These are phyloP conservation scores for Callosobruchus maculatus DNA, from an alignment of 2,888 invertebrate genomes.

Conservation along the genomic window DNA sequence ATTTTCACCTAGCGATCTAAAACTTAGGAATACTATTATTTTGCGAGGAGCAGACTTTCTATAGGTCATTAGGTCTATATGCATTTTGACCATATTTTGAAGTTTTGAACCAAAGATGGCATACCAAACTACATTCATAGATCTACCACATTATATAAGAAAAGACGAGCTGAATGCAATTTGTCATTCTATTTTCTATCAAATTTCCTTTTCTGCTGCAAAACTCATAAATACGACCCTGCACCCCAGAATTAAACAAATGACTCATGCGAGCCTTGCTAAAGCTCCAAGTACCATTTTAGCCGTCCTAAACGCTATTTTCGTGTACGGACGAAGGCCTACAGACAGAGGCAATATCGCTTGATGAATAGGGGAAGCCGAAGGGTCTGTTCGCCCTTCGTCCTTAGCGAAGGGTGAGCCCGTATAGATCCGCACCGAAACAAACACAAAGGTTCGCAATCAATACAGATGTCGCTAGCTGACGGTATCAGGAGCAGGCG, in stretches of 20 bases:
- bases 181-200: too few relatives aligned
- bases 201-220: not conserved
- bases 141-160: too few relatives aligned
- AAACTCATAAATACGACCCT: not conserved
- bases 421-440: not conserved
- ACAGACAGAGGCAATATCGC: not conserved
- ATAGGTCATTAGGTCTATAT: too few relatives aligned
- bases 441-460: not conserved
- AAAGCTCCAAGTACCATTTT: not conserved
- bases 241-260: not conserved
- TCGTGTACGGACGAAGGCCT: not conserved
- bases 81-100: too few relatives aligned
- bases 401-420: not conserved
- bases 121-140: too few relatives aligned
- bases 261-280: not conserved
- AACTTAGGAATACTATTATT: too few relatives aligned
- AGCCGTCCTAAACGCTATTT: not conserved
- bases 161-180: too few relatives aligned
- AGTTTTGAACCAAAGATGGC: too few relatives aligned
- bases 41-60: too few relatives aligned
- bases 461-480: slow-evolving; percentile 19
- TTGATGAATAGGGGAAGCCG: not conserved
- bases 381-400: not conserved
- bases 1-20: too few relatives aligned
- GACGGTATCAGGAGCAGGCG: slow-evolving; percentile 11